These are phyloP conservation scores for Apamea anceps DNA, from an alignment of 2,888 invertebrate genomes.

Conservation along the genomic window DNA sequence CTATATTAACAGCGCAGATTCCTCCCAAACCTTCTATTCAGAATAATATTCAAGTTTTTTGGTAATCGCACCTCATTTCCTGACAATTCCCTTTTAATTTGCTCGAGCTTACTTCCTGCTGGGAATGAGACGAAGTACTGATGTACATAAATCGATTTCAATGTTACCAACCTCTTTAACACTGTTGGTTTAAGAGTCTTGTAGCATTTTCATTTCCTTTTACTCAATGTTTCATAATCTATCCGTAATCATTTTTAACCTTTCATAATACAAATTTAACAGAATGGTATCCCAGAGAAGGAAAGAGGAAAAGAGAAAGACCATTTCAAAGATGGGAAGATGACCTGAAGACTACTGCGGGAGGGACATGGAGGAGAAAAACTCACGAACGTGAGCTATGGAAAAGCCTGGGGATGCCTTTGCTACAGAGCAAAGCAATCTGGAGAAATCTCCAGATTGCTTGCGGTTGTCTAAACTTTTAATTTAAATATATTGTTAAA, in stretches of 20 bases:
- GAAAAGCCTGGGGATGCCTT: too few species aligned
- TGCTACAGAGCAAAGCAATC: too few species aligned
- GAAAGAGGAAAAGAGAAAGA: too few species aligned
- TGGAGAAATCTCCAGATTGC: too few species aligned
- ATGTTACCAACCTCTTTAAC: background rate
- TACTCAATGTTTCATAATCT: background rate
- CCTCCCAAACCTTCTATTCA: background rate
- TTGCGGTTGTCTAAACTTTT: too few species aligned
- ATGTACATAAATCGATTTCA: background rate
- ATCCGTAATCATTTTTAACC: background rate
- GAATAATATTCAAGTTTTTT: conserved; percentile 23
- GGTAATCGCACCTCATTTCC: conserved; percentile 32
- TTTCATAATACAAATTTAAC: background rate
- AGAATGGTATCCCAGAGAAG: too few species aligned
- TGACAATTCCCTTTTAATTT: conserved; percentile 28
- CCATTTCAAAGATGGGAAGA: too few species aligned
- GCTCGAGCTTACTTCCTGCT: conserved; percentile 17
- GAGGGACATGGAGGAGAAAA: too few species aligned
- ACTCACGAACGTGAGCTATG: too few species aligned
- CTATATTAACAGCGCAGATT: conserved; percentile 3
- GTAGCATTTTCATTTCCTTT: background rate
- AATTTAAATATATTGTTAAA: too few species aligned
- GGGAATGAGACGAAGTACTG: conserved; percentile 8
- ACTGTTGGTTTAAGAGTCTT: background rate
- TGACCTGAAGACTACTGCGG: too few species aligned